These are phyloP conservation scores for Pocillopora verrucosa DNA, from an alignment of 64 coral and sea anemone genomes.

Conservation along the genomic window DNA sequence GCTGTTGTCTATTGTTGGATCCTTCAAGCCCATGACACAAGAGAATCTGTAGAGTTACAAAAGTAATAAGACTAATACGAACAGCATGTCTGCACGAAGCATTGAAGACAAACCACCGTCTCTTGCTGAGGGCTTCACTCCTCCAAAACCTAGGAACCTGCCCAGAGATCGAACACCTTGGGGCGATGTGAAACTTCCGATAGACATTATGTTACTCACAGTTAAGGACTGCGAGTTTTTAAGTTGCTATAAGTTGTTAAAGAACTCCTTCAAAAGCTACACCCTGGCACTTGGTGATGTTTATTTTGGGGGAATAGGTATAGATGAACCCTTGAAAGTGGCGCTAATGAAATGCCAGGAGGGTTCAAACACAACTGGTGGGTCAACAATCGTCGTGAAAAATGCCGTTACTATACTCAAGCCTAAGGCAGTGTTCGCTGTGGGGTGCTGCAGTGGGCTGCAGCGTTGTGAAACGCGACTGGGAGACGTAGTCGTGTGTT, in stretches of 20 bases:
- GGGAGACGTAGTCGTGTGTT: background rate
- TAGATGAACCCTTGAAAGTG: background rate
- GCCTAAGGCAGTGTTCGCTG: background rate
- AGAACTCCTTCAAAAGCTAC: background rate
- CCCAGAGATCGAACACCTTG: background rate
- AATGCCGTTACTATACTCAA: background rate
- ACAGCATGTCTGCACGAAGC: background rate
- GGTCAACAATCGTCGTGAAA: background rate
- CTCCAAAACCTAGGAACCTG: background rate
- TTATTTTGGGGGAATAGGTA: background rate
- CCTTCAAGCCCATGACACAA: too few species aligned
- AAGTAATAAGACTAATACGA: background rate
- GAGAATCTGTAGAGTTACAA: too few species aligned
- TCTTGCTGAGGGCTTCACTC: background rate
- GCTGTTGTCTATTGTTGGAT: too few species aligned
- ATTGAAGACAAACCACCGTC: background rate
- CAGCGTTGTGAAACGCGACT: background rate
- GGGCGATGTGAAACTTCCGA: background rate
- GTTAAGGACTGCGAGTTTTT: constrained; percentile 11
- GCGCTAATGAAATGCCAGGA: background rate
- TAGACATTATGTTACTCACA: constrained; percentile 10
- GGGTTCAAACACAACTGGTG: background rate
- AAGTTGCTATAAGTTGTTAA: background rate
- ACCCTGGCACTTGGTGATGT: background rate
- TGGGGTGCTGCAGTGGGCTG: background rate